Conservation (phyloP, 2,797 vertebrate species). For the Characodon lateralis region DNA sequence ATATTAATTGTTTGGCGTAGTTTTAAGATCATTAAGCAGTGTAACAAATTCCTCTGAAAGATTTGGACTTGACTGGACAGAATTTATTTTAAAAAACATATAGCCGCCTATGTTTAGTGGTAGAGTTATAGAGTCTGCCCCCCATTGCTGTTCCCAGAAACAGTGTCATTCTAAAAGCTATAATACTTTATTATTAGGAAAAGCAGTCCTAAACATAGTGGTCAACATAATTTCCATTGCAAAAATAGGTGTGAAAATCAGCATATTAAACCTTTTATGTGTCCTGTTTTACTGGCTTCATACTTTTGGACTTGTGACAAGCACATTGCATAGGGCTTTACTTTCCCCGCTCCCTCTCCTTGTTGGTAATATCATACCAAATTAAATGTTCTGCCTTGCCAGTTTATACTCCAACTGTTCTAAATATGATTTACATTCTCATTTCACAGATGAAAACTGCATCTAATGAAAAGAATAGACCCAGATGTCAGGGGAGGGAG, state of each 20-base stretch:
- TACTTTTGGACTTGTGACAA: slow-evolving; percentile 51
- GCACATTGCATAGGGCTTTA: slow-evolving; percentile 33
- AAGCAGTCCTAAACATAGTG: neutral
- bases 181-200: neutral
- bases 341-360: slow-evolving; percentile 44
- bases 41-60: neutral
- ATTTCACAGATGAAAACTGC: slow-evolving; percentile 77
- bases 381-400: slow-evolving; percentile 76
- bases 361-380: slow-evolving; percentile 68
- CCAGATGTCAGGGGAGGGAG: slow-evolving; percentile 34
- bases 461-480: slow-evolving; percentile 63
- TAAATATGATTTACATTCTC: slow-evolving; percentile 78
- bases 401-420: slow-evolving; percentile 61
- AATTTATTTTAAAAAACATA: neutral
- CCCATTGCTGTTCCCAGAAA: neutral
- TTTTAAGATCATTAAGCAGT: neutral
- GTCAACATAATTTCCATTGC: slow-evolving; percentile 4
- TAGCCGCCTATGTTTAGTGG: too few species aligned
- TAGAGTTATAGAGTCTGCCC: neutral
- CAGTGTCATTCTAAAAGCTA: neutral
- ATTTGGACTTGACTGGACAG: neutral
- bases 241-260: slow-evolving; percentile 37
- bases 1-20: neutral
- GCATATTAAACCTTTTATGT: slow-evolving; percentile 51
- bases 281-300: slow-evolving; percentile 46